Percentiles rank a stretch among this genome's conserved stretches.
These are phyloP conservation scores for Motacilla alba DNA, from an alignment of 2,113 vertebrate genomes.

Conservation along the genomic window DNA sequence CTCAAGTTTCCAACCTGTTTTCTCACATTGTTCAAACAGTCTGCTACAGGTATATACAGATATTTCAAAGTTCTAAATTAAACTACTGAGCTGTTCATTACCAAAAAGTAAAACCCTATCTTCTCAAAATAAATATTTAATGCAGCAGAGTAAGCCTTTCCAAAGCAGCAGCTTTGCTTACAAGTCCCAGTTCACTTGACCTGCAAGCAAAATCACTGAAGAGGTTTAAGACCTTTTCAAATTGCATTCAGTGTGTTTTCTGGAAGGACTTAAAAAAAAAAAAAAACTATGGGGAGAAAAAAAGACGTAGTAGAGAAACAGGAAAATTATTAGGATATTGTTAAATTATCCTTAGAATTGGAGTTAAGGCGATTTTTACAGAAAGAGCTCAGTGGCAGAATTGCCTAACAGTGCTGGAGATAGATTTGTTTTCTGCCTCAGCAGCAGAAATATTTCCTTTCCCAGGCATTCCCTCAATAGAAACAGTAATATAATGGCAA, in stretches of 20 bases:
- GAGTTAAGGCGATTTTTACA: neutral
- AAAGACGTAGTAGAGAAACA: neutral
- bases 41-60: neutral
- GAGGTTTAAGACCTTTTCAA: neutral
- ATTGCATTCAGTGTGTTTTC: neutral
- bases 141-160: neutral
- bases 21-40: neutral
- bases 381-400: neutral
- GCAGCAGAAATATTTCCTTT: constrained; percentile 35
- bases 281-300: neutral
- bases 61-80: neutral
- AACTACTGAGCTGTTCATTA: neutral
- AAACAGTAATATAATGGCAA: constrained; percentile 4
- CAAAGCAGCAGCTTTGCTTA: neutral
- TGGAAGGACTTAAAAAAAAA: neutral
- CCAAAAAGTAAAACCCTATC: neutral
- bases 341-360: neutral
- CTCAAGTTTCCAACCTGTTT: neutral
- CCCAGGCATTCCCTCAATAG: neutral
- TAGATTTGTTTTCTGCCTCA: neutral
- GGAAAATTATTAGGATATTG: neutral
- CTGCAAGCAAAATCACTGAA: neutral
- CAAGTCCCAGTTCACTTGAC: neutral
- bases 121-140: neutral
- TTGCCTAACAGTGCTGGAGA: neutral